Evolutionary conservation across 2,888 invertebrate genomes (phyloP), one percentile per base, ranked within the genome.

Genomic region (Pyrrhia umbra): DNA sequence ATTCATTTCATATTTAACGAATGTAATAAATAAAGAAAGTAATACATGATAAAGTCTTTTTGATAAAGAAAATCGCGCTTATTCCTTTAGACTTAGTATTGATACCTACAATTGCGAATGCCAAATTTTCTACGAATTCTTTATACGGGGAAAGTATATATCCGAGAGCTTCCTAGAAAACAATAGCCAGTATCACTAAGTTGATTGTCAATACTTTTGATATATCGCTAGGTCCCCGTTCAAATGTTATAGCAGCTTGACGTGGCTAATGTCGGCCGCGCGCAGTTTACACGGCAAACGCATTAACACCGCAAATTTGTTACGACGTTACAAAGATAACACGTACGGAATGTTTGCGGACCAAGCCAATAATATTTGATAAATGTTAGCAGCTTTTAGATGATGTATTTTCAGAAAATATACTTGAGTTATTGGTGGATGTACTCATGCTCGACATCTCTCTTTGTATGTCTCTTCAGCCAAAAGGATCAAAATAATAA

Each of bases 221-320:
- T 84, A 80, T 81, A 86, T 85, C 65, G 84, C 42, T 63, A 70
- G 77, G 75, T 79, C 73, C 64, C 57, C 79, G 78, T 69, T 73
- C 77, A 73, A 72, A 76, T 79, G 80, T 81, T 76, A 79, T 75
- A 78, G 76, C 78, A 76, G 74, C 75, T 79, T 75, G 79, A 60
- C 54, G 63, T 43, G 18, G 75, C 73, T 82, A 84, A 83, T 81
- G 83, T 68, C 52, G 59, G 69, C 59, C 18, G 72, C 30, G 72
- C 70, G 45, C 73, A 82, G 84, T 84, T 79, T 83, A 86, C 86
- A 86, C 79, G 80, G 80, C 77, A 85, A 86, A 85, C 80, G 84
- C 86, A 86, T 86, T 86, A 86, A 75, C 81, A 75, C 79, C 75
- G 61, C 77, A 80, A 80, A 83, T 82, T 81, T 83, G 84, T 82